Base-by-base conservation (phyloP, 2,888 invertebrate species). In the Papilio demoleus region DNA sequence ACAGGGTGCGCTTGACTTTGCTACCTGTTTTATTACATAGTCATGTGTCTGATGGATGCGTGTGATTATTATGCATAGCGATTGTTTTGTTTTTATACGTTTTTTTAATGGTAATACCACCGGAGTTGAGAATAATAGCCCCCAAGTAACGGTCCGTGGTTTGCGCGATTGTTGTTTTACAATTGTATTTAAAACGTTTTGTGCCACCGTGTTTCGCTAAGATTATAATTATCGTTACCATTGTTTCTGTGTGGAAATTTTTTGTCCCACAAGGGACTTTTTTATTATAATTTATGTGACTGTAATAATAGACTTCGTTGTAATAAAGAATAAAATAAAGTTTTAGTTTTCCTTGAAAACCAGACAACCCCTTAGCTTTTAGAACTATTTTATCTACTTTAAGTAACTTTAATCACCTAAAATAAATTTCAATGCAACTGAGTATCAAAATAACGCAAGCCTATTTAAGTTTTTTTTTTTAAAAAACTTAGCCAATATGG, bases 231-330 rank as follows among this genome's bases (percentile, higher is more conserved):
- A 85, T 84, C 85, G 27, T 56, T 65, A 14, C 65, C 22, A 68
- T 68, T 65, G 65, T 69, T 4, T 65, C 14, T 34, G 68, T 34
- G 65, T 69, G 69, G 34, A 56, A n/a, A n/a, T n/a, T 42, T 42
- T 27, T 42, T 34, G 53, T 53, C 70, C 72, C 72, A 74, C 66
- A 72, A 70, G 73, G 76, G 77, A 75, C 73, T 83, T 83, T 85
- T 83, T 80, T 77, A 78, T 81, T 80, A 80, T 77, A 73, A 80
- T 84, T 80, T 84, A 87, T 86, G 86, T 90, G 85, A 88, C 78
- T 85, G 86, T 89, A 88, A 84, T 72, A 78, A 86, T 91, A 91
- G 90, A 88, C 85, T 90, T 91, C 83, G 86, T 90, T 90, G 87
- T 89, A 92, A 85, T 92, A 92, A 91, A 92, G 76, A 74, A 77